phyloP scores from a whole-genome alignment of 2,113 vertebrate genomes.

The Trochalopteron elliotii region DNA sequence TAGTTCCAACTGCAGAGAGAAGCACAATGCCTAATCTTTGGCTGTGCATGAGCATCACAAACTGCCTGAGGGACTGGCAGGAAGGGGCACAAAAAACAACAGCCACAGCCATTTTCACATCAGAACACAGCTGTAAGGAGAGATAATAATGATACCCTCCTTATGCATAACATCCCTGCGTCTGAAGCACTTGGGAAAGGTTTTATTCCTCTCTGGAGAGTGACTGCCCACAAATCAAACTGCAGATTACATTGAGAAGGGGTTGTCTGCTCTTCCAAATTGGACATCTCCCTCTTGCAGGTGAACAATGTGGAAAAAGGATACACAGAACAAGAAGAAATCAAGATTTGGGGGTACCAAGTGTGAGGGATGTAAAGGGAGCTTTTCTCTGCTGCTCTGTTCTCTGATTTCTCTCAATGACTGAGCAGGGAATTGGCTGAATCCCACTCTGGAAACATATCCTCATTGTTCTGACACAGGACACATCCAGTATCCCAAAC shows the following conservation, averaged over 20 bases:
- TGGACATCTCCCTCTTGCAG: neutral
- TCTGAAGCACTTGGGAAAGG: neutral
- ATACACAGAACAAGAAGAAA: neutral
- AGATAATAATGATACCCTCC: neutral
- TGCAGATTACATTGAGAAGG: neutral
- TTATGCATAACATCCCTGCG: neutral
- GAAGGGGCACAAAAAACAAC: slow-evolving; percentile 23
- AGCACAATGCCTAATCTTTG: neutral
- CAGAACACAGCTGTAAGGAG: slow-evolving; percentile 46
- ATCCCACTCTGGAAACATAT: neutral
- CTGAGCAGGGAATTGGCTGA: neutral
- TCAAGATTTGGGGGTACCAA: neutral
- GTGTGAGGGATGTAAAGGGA: fast-evolving
- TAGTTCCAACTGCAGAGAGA: neutral
- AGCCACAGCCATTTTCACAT: slow-evolving; percentile 9
- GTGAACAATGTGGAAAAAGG: neutral
- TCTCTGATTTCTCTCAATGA: neutral
- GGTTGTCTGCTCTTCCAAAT: neutral
- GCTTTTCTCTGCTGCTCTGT: fast-evolving
- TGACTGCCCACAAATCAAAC: neutral
- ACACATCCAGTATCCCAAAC: neutral
- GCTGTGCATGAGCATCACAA: slow-evolving; percentile 15
- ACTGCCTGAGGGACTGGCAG: slow-evolving; percentile 46
- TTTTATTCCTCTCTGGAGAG: neutral
- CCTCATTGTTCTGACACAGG: neutral